phyloP scores from a whole-genome alignment of 2,888 invertebrate species.

The Hypolimnas misippus region DNA sequence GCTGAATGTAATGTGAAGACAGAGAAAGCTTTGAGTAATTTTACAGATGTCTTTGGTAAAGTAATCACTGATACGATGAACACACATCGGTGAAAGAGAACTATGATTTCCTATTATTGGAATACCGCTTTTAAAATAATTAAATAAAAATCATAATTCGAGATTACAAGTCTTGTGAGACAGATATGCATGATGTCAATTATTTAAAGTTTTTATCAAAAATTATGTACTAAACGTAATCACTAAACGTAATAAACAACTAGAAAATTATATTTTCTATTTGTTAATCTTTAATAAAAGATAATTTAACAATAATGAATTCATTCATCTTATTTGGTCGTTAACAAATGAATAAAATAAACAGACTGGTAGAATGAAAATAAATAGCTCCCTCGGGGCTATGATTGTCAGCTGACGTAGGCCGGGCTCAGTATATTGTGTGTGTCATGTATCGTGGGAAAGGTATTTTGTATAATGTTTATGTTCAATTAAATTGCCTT shows the following conservation, averaged over 20 bases:
- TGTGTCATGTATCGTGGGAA: conserved; percentile 1
- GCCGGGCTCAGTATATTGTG: no score
- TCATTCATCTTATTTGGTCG: conserved; percentile 8
- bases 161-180: no score
- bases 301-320: neutral
- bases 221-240: no score
- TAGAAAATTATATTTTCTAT: no score
- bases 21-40: neutral
- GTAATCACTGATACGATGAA: neutral
- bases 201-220: no score
- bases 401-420: conserved; percentile 3
- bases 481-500: neutral
- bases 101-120: no score
- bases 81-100: neutral
- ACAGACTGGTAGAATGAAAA: conserved; percentile 3
- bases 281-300: neutral
- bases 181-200: no score
- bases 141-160: no score
- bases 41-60: neutral
- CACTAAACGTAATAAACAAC: no score
- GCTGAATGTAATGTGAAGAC: neutral
- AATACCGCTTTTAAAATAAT: no score
- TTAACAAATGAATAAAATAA: conserved; percentile 8
- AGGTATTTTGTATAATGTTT: neutral
- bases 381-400: conserved; percentile 5